Base-by-base conservation (phyloP, 2,888 invertebrate species). In the Pyrocoelia pectoralis region DNA sequence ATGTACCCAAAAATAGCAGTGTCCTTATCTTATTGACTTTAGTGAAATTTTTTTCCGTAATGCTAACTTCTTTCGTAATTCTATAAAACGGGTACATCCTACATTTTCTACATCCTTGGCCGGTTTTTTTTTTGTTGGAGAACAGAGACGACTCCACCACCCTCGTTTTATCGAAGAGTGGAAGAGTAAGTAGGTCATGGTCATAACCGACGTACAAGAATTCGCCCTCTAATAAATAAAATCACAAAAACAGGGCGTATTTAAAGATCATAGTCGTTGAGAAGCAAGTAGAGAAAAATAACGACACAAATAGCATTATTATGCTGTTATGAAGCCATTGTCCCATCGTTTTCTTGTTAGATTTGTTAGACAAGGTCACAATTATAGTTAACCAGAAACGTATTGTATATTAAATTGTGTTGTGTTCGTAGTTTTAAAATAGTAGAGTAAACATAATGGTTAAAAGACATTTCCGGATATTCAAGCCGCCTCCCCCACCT, bases 391-490 rank as follows among this genome's bases (percentile, higher is more conserved):
- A 61, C 72, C 71, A 70, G 68, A 66, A 65, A 60, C 56, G 38
- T 46, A 61, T 38, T 59, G 59, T 52, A 19, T 15, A 29, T 43
- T 13, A 19, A 46, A 24, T 29, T 41, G 33, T 50, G 29, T 17
- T 54, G 18, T 38, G 28, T 40, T 9, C 8, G 58, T 43, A 24
- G 29, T 40, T 51, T 51, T 46, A 54, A 65, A 46, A 58, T 56
- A 49, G 18, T 56, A 56, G 70, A 62, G 65, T 66, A 33, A 68
- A 61, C 65, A 66, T 55, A 66, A 67, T 66, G 61, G 61, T 54
- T 57, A 61, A 66, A 58, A 72, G 70, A 71, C 70, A 69, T 72
- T 72, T 72, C 72, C 72, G 72, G 72, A 72, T 72, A 71, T 69
- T 68, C 68, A 59, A 68, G 65, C 67, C 38, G 59, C 68, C 71